Base-by-base conservation (phyloP, 2,113 vertebrate genomes). In the Chlamydotis undulata region DNA sequence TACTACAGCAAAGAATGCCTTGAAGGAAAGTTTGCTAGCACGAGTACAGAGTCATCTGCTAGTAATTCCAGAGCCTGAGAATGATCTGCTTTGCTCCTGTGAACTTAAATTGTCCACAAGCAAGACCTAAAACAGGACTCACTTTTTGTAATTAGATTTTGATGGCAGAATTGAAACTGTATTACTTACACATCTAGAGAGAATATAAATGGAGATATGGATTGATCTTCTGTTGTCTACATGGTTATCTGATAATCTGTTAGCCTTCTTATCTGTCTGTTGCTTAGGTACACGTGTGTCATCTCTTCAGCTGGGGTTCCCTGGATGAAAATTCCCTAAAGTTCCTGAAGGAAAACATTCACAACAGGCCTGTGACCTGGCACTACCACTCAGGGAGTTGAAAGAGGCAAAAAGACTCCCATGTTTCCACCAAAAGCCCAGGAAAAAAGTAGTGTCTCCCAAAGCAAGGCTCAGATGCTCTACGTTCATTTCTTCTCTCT, bases 131-230 rank as follows among this genome's bases (percentile, higher is more conserved):
- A 87, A 12, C 17, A 49, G 78, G 61, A 59, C 2, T 12, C 11
- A 21, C 2, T 7, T 41, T 57, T 53, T 63, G n/a, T n/a, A 29
- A 70, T 67, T 47, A 88, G 47, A 84, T 93, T 78, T 56, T 23
- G 12, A 70, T 41, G 33, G 41, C 65, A 90, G 52, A 78, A 47
- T 41, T 7, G 2, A 82, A 79, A 39, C 25, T 6, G 0, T 41
- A 52, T 73, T 76, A 60, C 9, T 68, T 52, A 55, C 0, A 0
- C 50, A 71, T 8, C 6, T 4, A 26, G 57, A 59, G 25, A 91
- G 18, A 77, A 8, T 14, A 43, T 28, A 82, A 82, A 59, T 31
- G 50, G 76, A 89, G n/a, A 55, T 43, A 47, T 1, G 7, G 35
- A n/a, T 37, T 75, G 57, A 28, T 28, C 31, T 83, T 65, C 43